A percentile compares a stretch with the other conserved stretches of the same genome.
These are phyloP conservation scores for Craseonycteris thonglongyai DNA, from an alignment of 2,113 vertebrate genomes.

Conservation along the genomic window DNA sequence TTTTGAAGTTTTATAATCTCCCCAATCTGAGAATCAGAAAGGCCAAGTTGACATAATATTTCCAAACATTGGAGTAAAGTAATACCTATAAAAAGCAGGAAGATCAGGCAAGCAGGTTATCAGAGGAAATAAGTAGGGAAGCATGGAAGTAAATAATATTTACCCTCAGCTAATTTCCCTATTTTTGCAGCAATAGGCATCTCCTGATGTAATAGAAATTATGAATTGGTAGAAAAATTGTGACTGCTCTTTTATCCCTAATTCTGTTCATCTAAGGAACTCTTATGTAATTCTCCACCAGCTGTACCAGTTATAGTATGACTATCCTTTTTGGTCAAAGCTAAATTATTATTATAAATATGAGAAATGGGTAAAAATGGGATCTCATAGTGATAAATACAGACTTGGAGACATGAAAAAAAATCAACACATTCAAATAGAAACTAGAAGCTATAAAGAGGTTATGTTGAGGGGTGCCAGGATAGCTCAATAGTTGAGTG, in stretches of 20 bases:
- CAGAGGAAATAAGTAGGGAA: background rate
- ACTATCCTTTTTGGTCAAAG: constrained; percentile 20
- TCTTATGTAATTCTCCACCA: background rate
- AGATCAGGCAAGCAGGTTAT: background rate
- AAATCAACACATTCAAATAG: background rate
- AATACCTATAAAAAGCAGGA: background rate
- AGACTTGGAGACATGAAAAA: background rate
- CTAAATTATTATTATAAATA: background rate
- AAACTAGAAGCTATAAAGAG: background rate
- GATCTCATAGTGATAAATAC: background rate
- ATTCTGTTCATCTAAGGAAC: background rate
- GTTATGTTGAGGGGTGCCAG: background rate
- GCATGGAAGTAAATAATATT: background rate
- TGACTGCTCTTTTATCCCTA: background rate
- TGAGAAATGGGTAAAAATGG: background rate
- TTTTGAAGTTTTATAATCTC: background rate
- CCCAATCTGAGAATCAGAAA: background rate
- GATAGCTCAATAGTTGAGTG: no score
- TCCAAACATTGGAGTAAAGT: background rate
- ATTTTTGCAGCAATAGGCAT: background rate
- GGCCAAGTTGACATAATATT: background rate
- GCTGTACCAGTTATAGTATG: background rate
- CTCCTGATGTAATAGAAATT: background rate
- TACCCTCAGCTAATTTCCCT: background rate
- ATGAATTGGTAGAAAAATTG: background rate